phyloP scores from a whole-genome alignment of 2,888 invertebrate genomes.

The Beris chalybata region DNA sequence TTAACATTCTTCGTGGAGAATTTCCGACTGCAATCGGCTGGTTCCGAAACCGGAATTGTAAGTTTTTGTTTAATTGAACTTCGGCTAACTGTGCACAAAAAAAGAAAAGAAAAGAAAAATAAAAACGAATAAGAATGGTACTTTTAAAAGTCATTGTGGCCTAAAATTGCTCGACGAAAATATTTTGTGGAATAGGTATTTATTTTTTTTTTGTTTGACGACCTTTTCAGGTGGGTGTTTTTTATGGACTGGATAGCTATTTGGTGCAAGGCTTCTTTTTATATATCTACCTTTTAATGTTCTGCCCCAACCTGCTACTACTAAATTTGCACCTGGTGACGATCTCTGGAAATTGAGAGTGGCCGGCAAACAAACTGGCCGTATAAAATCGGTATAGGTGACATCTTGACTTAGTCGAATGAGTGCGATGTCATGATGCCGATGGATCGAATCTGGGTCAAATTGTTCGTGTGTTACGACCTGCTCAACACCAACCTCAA shows the following conservation, averaged over 20 bases:
- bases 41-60: conserved; percentile 57
- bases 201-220: background rate
- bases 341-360: conserved; percentile 43
- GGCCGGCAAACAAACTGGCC: conserved; percentile 64
- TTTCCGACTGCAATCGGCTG: conserved; percentile 56
- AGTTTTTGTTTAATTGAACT: conserved; percentile 63
- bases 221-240: too few species aligned
- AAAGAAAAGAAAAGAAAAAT: background rate
- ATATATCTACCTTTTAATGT: conserved; percentile 52
- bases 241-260: background rate
- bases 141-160: background rate
- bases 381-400: conserved; percentile 60
- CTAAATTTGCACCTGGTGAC: conserved; percentile 54
- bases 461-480: conserved; percentile 68
- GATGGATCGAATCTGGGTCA: conserved; percentile 59
- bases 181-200: background rate
- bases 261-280: background rate
- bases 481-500: conserved; percentile 65
- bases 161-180: too few species aligned
- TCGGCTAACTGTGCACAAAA: conserved; percentile 50
- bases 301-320: conserved; percentile 69
- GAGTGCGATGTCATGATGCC: conserved; percentile 72
- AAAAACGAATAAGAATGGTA: background rate
- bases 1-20: conserved; percentile 47
- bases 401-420: conserved; percentile 64